phyloP scores from a whole-genome alignment of 1,140 invertebrate genomes.

The Nilaparvata lugens region DNA sequence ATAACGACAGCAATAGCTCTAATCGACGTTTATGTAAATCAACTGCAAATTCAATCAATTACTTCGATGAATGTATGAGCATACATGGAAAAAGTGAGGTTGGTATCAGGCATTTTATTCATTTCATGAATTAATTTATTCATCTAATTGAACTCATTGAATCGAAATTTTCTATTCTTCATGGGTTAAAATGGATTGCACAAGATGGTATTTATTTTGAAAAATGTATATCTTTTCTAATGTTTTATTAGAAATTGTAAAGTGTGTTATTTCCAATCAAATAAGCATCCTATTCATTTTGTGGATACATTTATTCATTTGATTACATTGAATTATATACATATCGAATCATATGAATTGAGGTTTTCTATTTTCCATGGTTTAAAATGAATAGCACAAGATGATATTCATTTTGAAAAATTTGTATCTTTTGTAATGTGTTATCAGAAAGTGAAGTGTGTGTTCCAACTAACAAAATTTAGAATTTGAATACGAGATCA shows the following conservation, averaged over 20 bases:
- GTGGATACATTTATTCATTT: too few species aligned
- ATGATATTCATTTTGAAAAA: neutral
- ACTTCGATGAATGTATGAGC: slow-evolving; percentile 50
- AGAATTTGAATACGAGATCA: too few species aligned
- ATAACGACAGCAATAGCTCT: slow-evolving; percentile 52
- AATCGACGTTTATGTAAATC: slow-evolving; percentile 48
- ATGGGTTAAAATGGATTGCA: neutral
- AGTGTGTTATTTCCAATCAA: neutral
- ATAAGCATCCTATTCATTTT: too few species aligned
- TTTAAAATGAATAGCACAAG: neutral
- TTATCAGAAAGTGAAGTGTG: neutral
- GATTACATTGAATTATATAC: too few species aligned
- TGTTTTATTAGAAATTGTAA: neutral
- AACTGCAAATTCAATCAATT: slow-evolving; percentile 45
- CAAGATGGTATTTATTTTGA: neutral
- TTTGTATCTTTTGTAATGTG: neutral
- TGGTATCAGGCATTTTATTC: neutral
- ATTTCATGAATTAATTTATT: neutral
- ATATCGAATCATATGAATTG: neutral
- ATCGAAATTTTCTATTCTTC: neutral
- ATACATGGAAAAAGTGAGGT: slow-evolving; percentile 42
- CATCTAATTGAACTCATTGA: neutral
- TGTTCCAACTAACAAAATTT: too few species aligned
- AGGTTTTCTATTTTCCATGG: neutral
- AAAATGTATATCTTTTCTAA: neutral